Percentiles rank a stretch among this genome's conserved stretches.
These are phyloP conservation scores for Enteromius trimaculatus DNA, from an alignment of 2,797 vertebrate genomes.

Conservation along the genomic window DNA sequence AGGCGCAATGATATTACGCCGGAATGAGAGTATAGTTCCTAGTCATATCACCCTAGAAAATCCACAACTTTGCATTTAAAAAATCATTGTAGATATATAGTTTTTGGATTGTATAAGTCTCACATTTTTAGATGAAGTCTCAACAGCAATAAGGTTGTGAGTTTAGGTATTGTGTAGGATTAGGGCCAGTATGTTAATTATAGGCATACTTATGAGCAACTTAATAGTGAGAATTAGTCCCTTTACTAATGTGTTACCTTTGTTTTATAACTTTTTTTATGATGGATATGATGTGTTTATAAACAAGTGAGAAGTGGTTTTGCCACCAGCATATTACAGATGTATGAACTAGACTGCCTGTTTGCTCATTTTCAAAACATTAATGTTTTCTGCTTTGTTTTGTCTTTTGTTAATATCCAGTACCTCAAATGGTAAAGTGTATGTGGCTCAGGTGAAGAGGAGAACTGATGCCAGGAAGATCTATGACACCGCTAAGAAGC, in stretches of 20 bases:
- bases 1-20: too few relatives aligned
- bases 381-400: background rate
- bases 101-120: background rate
- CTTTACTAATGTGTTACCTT: background rate
- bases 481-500: constrained; percentile 83
- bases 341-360: background rate
- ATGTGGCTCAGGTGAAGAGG: constrained; percentile 84
- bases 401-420: constrained; percentile 66
- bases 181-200: background rate
- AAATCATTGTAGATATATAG: background rate
- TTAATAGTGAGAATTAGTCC: background rate
- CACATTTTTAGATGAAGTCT: background rate
- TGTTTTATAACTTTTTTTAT: background rate
- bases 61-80: too few relatives aligned
- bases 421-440: constrained; percentile 78
- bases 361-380: constrained; percentile 41
- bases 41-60: too few relatives aligned
- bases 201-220: background rate
- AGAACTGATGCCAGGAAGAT: constrained; percentile 86
- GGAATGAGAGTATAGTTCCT: too few relatives aligned
- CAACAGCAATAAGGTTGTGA: background rate
- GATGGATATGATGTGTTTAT: background rate
- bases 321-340: background rate
- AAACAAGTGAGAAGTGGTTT: constrained; percentile 37
- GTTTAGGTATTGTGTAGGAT: background rate